Evolutionary conservation across 1,140 invertebrate genomes (phyloP).

Genomic region (Apolygus lucorum): DNA sequence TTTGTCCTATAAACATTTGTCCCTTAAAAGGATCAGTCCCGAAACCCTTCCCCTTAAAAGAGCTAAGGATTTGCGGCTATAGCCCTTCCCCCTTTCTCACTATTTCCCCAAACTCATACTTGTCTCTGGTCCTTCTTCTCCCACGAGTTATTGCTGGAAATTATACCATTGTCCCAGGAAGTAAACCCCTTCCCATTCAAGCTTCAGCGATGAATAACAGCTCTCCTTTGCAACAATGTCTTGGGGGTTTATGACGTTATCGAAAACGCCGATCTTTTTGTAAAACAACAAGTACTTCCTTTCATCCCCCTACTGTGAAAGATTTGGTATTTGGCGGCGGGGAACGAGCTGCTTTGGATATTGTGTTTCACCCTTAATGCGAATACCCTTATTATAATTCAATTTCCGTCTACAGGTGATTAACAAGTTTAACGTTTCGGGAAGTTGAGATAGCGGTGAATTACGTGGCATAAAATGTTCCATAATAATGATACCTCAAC

Average conservation of each 20-base stretch:
- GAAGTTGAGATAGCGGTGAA: too few relatives aligned
- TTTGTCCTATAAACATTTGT: constrained; percentile 23
- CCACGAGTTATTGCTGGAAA: constrained; percentile 12
- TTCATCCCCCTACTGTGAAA: too few relatives aligned
- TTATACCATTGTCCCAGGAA: constrained; percentile 16
- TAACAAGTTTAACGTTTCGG: too few relatives aligned
- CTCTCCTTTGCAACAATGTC: not conserved
- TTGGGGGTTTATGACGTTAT: not conserved
- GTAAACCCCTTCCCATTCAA: not conserved
- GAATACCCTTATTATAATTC: too few relatives aligned
- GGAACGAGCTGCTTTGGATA: too few relatives aligned
- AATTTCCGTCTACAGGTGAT: too few relatives aligned
- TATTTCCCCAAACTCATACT: too few relatives aligned
- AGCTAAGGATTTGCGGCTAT: constrained; percentile 16
- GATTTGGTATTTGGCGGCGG: too few relatives aligned
- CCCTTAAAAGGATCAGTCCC: constrained; percentile 17
- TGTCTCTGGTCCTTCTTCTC: not conserved
- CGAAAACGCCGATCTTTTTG: not conserved
- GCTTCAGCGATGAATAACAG: not conserved
- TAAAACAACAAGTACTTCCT: too few relatives aligned
- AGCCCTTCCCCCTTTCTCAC: not conserved
- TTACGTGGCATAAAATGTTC: too few relatives aligned
- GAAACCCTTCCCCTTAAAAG: not conserved
- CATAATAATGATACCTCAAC: too few relatives aligned
- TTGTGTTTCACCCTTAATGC: too few relatives aligned